Percentiles rank a stretch among this genome's conserved stretches.
These are phyloP conservation scores for Leptopilina myrica DNA, from an alignment of 2,888 invertebrate species.

Conservation along the genomic window DNA sequence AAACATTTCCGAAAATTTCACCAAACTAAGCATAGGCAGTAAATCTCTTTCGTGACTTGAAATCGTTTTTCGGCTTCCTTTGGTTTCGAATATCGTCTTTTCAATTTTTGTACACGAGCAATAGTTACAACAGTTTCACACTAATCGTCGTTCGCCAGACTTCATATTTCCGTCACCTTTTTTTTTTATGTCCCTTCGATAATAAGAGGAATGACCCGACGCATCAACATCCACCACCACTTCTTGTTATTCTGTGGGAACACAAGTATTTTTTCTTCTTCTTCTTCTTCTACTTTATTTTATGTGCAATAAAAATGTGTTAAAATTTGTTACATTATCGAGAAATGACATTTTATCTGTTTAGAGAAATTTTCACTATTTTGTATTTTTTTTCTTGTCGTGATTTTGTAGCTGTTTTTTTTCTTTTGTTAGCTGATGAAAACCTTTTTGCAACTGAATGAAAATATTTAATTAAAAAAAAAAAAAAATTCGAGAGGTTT, in stretches of 20 bases:
- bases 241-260: constrained; percentile 22
- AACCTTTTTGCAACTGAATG: no score
- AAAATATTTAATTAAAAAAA: no score
- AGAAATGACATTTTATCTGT: no score
- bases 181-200: constrained; percentile 11
- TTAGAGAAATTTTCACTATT: no score
- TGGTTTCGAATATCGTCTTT: constrained; percentile 27
- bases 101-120: constrained; percentile 13
- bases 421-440: no score
- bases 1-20: constrained; percentile 36
- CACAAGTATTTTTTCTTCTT: not conserved
- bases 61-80: constrained; percentile 34
- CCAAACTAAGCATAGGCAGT: constrained; percentile 24
- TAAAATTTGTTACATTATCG: no score
- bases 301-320: not conserved
- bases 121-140: constrained; percentile 27
- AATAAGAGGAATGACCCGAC: constrained; percentile 19
- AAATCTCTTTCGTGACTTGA: constrained; percentile 32
- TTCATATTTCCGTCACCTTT: constrained; percentile 23
- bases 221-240: no score
- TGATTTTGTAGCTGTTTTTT: no score
- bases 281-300: not conserved
- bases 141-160: constrained; percentile 3
- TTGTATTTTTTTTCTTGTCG: no score
- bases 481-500: no score